Base-by-base conservation (phyloP, 2,113 vertebrate genomes). In the Carollia perspicillata region DNA sequence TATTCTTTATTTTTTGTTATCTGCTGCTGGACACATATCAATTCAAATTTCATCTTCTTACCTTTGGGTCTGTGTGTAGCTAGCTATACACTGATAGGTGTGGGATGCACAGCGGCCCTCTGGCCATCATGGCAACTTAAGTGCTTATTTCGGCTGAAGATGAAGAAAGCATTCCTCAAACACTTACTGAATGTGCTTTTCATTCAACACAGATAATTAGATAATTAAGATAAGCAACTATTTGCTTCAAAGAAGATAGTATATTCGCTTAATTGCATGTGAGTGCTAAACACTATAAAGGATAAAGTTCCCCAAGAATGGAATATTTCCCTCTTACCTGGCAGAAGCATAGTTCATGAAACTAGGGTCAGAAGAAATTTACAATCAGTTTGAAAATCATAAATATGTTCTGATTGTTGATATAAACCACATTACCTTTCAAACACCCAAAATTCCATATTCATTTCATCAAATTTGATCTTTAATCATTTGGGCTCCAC, bases 181-280 rank as follows among this genome's bases (percentile, higher is more conserved):
- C 68, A 53, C 71, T 97, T 89, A 66, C 42, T 85, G 51, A 97
- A 84, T 97, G 92, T 91, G 47, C 96, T 96, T 95, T 97, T 96
- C 92, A 97, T 97, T 98, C 96, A 98, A 51, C 63, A 96, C 55
- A 93, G 69, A 96, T 97, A 97, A 97, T 98, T 98, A 97, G 96
- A 98, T 98, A 97, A 93, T 97, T 98, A 97, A 97, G 95, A 77
- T 90, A 79, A 98, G 79, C 79, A 97, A 98, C 86, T 97, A 89
- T 96, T 98, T 97, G 71, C 92, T 98, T 97, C 96, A 97, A 98
- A 98, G 95, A 97, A 96, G 96, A 95, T 96, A 98, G 97, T 98
- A 93, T 97, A 98, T 98, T 97, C 97, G 90, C 74, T 94, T 98
- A 98, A 98, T 97, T 98, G 92, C 91, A 93, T 97, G 96, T 98